Base-by-base conservation (phyloP, 2,888 invertebrate species). In the Lordiphosa andalusiaca region DNA sequence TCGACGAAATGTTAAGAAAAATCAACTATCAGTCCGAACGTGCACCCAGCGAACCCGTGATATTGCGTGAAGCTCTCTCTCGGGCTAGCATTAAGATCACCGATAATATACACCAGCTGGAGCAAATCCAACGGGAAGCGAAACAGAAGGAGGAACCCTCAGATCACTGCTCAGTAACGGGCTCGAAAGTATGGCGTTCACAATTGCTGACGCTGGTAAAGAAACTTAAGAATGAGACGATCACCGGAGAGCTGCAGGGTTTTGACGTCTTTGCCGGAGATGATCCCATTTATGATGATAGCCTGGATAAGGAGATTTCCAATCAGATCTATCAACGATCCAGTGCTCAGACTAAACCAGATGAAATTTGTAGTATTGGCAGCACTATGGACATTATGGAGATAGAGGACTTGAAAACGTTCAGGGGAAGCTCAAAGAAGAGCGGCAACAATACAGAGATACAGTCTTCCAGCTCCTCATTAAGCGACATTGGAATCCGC, bases 361-460 rank as follows among this genome's bases (percentile, higher is more conserved):
- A 46, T 0, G 25, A 30, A 9, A 9, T 67, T 7, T 50, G 10
- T 13, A 46, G 50, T 12, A 33, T 80, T 10, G 10, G 49, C 3
- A 72, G 75, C 21, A 42, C 63, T 4, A 6, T 62, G n/a, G 67
- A 77, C 35, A 42, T 80, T 19, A 30, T 7, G 3, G 30, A 9
- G 7, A 9, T 30, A 30, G 3, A 7, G 3, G 30, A 30, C 30
- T 30, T 30, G 3, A 30, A 30, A 30, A 3, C 3, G 3, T 30
- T 9, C 0, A 30, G 2, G 9, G 9, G 9, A 7, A 9, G 3
- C 7, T 25, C 25, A 25, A 25, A 6, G 25, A 25, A 6, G 25
- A 30, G 9, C 30, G 30, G 1, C 0, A 3, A 2, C 30, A 2
- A 30, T 3, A 2, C 7, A 9, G 9, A 9, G 30, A 9, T 0